Evolutionary conservation across 2,888 invertebrate species (phyloP).

Genomic region (Leucoptera coffeella): DNA sequence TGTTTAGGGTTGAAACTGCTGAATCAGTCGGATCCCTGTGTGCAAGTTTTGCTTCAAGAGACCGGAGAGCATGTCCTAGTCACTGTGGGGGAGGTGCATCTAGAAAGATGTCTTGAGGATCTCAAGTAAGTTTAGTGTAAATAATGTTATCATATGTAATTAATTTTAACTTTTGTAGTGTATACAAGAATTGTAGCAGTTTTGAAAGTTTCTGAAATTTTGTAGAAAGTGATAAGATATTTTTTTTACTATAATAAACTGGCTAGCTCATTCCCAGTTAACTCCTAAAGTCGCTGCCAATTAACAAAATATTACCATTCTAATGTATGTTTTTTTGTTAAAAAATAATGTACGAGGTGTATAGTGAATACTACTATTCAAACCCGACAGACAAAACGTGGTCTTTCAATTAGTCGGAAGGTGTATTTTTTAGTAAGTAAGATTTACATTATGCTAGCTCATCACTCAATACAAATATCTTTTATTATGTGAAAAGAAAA

Average conservation of each 20-base stretch:
- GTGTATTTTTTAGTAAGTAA: no score
- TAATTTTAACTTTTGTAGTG: not conserved
- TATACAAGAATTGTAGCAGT: not conserved
- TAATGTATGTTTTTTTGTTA: no score
- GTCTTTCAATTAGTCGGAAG: no score
- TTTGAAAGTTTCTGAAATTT: no score
- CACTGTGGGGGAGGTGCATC: constrained; percentile 95
- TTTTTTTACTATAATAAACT: not conserved
- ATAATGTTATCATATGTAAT: not conserved
- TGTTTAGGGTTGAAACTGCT: constrained; percentile 69
- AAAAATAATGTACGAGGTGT: no score
- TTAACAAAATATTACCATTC: not conserved
- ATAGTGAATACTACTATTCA: no score
- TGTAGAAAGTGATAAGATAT: no score
- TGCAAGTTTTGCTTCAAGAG: constrained; percentile 82
- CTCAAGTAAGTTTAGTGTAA: constrained; percentile 59
- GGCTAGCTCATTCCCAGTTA: not conserved
- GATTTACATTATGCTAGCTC: no score
- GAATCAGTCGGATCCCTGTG: constrained; percentile 93
- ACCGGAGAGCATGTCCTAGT: constrained; percentile 93
- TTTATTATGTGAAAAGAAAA: no score
- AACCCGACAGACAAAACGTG: no score
- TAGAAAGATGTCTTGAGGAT: constrained; percentile 93
- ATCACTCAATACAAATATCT: no score
- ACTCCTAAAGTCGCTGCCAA: not conserved